phyloP scores from a whole-genome alignment of 2,888 invertebrate genomes.

The Papilio demoleus region DNA sequence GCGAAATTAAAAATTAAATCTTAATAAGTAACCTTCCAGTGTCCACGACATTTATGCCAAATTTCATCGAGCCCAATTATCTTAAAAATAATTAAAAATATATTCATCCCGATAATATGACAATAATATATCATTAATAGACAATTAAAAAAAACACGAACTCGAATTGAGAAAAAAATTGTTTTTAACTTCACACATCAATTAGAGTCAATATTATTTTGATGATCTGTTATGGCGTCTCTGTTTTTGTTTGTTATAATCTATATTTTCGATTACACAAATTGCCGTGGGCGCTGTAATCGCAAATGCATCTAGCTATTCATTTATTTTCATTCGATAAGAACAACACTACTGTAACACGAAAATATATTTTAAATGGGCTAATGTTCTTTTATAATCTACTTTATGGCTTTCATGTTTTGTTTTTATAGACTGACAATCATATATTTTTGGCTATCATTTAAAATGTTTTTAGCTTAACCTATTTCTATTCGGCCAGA shows the following conservation, averaged over 20 bases:
- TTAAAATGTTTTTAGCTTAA: background rate
- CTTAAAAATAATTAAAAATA: too few species aligned
- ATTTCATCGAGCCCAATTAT: too few species aligned
- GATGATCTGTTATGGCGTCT: background rate
- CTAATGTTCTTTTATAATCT: slow-evolving; percentile 17
- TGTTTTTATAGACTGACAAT: background rate
- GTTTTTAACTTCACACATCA: too few species aligned
- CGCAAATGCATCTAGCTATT: slow-evolving; percentile 37
- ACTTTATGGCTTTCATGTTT: slow-evolving; percentile 18
- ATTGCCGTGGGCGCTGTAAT: slow-evolving; percentile 39
- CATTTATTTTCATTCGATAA: slow-evolving; percentile 24
- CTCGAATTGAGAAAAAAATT: too few species aligned
- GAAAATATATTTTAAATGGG: background rate
- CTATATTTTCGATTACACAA: slow-evolving; percentile 41
- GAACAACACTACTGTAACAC: slow-evolving; percentile 14
- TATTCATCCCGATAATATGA: too few species aligned
- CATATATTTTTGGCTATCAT: slow-evolving; percentile 16
- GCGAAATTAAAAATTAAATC: too few species aligned
- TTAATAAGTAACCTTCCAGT: too few species aligned
- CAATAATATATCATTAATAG: too few species aligned
- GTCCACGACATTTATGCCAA: too few species aligned
- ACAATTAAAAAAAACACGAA: too few species aligned
- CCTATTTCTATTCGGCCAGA: slow-evolving; percentile 1
- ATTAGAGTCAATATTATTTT: background rate
- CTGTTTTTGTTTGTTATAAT: slow-evolving; percentile 20